These are phyloP conservation scores for Nomada fabriciana DNA, from an alignment of 2,888 invertebrate genomes.

Conservation along the genomic window DNA sequence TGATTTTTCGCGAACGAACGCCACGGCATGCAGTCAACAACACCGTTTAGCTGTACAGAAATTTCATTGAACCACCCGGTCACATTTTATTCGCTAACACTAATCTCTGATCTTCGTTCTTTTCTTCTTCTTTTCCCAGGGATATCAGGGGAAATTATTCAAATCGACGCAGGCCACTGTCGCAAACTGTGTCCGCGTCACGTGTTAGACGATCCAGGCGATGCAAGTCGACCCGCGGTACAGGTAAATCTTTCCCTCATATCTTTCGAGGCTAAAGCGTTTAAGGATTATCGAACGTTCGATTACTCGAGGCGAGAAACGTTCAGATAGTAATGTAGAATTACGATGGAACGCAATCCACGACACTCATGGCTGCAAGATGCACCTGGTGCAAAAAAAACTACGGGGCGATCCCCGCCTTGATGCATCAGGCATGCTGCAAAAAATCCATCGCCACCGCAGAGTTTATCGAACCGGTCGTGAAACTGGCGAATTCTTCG, in stretches of 20 bases:
- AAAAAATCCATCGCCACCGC: constrained; percentile 33
- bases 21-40: constrained; percentile 6
- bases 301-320: not conserved
- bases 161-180: constrained; percentile 83
- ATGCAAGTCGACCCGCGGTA: constrained; percentile 80
- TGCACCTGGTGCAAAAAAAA: constrained; percentile 63
- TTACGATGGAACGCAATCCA: constrained; percentile 19
- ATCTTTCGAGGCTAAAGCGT: not conserved
- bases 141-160: constrained; percentile 81
- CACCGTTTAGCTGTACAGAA: not conserved
- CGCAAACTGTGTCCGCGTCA: constrained; percentile 80
- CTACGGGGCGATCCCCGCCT: constrained; percentile 42
- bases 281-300: not conserved
- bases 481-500: constrained; percentile 41
- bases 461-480: constrained; percentile 62
- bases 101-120: not conserved
- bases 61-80: constrained; percentile 44
- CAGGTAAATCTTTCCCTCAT: constrained; percentile 72
- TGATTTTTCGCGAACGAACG: constrained; percentile 29
- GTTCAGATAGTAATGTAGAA: not conserved
- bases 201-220: constrained; percentile 81
- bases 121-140: constrained; percentile 71
- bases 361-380: constrained; percentile 55
- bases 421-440: constrained; percentile 29
- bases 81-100: not conserved